Evolutionary conservation across 2,888 invertebrate genomes (phyloP).

Genomic region (Rhagonycha lutea): DNA sequence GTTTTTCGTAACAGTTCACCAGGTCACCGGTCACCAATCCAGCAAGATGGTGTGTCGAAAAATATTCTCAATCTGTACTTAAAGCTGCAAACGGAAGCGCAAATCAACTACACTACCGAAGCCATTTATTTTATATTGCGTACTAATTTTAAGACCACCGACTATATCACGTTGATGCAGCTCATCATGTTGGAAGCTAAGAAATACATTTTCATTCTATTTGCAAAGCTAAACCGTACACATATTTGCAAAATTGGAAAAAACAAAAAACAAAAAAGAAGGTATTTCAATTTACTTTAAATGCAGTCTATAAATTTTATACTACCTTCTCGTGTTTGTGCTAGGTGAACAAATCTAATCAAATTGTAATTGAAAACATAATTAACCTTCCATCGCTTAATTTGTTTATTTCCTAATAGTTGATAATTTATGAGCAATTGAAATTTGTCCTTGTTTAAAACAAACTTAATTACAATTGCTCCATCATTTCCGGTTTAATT

Average conservation of each 20-base stretch:
- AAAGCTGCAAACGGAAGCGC: too few relatives aligned
- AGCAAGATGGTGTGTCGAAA: too few relatives aligned
- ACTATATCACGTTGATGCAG: too few relatives aligned
- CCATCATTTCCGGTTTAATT: not conserved
- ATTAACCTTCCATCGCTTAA: not conserved
- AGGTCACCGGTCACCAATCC: too few relatives aligned
- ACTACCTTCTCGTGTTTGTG: not conserved
- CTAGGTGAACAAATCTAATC: not conserved
- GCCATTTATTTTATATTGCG: too few relatives aligned
- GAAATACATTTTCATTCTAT: not conserved
- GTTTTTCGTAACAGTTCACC: too few relatives aligned
- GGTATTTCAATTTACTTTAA: not conserved
- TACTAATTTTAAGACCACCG: too few relatives aligned
- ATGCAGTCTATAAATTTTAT: not conserved
- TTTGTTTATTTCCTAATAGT: not conserved
- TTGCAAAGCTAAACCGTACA: not conserved
- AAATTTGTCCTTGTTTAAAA: slow-evolving; percentile 3
- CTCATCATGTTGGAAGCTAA: not conserved
- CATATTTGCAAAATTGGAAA: not conserved
- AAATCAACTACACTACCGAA: too few relatives aligned
- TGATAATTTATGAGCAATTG: slow-evolving; percentile 2
- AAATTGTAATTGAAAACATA: not conserved
- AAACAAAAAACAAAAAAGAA: not conserved
- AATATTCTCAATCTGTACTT: too few relatives aligned
- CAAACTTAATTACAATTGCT: not conserved